Base-by-base conservation (phyloP, 2,113 vertebrate genomes). In the Phasianus colchicus region DNA sequence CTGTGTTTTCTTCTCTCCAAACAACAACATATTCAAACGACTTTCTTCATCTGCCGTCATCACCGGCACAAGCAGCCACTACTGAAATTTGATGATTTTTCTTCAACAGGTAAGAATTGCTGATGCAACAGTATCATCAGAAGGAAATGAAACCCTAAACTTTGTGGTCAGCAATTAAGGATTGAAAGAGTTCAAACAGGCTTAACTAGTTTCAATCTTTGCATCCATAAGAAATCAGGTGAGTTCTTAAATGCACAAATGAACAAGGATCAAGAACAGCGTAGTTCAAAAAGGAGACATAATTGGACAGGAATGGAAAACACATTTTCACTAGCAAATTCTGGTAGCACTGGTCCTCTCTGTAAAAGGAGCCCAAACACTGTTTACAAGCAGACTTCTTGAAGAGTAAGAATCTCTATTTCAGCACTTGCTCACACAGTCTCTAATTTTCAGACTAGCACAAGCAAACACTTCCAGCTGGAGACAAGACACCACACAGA, bases 91-190 rank as follows among this genome's bases (percentile, higher is more conserved):
- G 1, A 25, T 18, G 1, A 7, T 47, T 9, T 47, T 83, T 69
- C 65, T 78, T 90, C 54, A 76, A 79, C 40, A 76, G 6, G 6
- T n/a, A 76, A 73, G 40, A 83, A 36, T 63, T 55, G 66, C 7
- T 80, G 38, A 90, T n/a, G 21, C 0, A 1, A 80, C 55, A 16
- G 45, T 16, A 61, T 25, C 47, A 82, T 42, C 45, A 80, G 21
- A 90, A 83, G 64, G 87, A 93, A 94, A 92, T 24, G 0, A 85
- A 93, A 91, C 29, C 61, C 48, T 77, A 11, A 64, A 34, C 55
- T 80, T 42, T 6, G 10, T 30, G 13, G 89, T 64, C 55, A 55
- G 7, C 43, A 21, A 63, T 25, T 6, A 79, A 73, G 65, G 30
- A 65, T 0, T 45, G n/a, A 65, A 91, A 72, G 24, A 57, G 52